These are phyloP conservation scores for Pangasianodon hypophthalmus DNA, from an alignment of 2,113 vertebrate genomes.

Conservation along the genomic window DNA sequence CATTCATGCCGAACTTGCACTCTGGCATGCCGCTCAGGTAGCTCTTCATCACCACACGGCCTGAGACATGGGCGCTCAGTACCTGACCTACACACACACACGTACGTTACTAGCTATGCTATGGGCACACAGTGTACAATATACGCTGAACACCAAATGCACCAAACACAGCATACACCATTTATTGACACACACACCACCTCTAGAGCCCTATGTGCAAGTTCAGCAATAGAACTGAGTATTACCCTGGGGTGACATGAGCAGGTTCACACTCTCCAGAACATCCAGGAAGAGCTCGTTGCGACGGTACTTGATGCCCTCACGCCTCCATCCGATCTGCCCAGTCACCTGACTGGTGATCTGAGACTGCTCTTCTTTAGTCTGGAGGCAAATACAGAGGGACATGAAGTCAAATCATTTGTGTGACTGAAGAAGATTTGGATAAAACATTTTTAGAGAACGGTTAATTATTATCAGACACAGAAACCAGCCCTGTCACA, in stretches of 20 bases:
- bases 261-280: constrained; percentile 96
- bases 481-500: constrained; percentile 52
- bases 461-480: constrained; percentile 29
- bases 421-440: background rate
- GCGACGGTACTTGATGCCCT: constrained; percentile 98
- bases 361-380: constrained; percentile 98
- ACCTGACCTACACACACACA: constrained; percentile 84
- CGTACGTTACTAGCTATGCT: background rate
- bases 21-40: constrained; percentile 99
- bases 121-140: background rate
- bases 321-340: constrained; percentile 98
- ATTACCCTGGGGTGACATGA: constrained; percentile 97
- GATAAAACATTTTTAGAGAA: background rate
- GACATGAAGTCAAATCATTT: constrained; percentile 56
- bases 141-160: background rate
- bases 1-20: constrained; percentile 99
- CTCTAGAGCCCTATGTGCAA: background rate
- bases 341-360: constrained; percentile 99
- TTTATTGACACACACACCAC: background rate
- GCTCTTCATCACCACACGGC: constrained; percentile 99
- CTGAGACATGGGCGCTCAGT: constrained; percentile 95
- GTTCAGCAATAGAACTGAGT: background rate
- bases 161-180: background rate
- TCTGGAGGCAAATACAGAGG: constrained; percentile 75
- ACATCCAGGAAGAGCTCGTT: constrained; percentile 98